phyloP scores from a whole-genome alignment of 2,888 invertebrate species.

The Noctua pronuba region DNA sequence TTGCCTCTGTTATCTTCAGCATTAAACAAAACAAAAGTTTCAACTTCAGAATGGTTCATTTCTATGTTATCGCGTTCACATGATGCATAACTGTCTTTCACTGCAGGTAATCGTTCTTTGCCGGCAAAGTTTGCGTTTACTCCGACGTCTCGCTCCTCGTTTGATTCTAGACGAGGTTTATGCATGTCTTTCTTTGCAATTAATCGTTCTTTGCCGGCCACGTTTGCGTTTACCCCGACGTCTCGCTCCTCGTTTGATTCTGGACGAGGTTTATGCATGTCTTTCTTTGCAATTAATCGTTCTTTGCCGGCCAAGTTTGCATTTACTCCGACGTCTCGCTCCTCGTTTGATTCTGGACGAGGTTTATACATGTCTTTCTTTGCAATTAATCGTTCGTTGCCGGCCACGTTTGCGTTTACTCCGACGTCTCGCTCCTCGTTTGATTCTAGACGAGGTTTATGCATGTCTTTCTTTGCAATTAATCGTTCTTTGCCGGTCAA shows the following conservation, averaged over 20 bases:
- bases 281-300: too few relatives aligned
- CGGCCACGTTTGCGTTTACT: too few relatives aligned
- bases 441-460: too few relatives aligned
- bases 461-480: too few relatives aligned
- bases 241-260: background rate
- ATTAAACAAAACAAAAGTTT: conserved; percentile 52
- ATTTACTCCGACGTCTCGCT: too few relatives aligned
- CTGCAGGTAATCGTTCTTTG: background rate
- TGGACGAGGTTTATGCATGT: too few relatives aligned
- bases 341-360: too few relatives aligned
- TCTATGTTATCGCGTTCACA: background rate
- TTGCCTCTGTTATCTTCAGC: conserved; percentile 38
- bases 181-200: background rate
- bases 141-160: background rate
- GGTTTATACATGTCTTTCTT: too few relatives aligned
- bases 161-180: background rate
- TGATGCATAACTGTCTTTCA: background rate
- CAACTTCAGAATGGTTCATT: conserved; percentile 16
- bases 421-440: too few relatives aligned
- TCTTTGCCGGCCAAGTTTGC: too few relatives aligned
- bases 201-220: background rate
- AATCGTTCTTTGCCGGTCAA: too few relatives aligned
- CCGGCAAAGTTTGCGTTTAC: background rate
- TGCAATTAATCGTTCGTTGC: too few relatives aligned
- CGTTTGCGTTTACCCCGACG: background rate